Base-by-base conservation (phyloP, 1,140 invertebrate genomes). In the Hesperophylax magnus region DNA sequence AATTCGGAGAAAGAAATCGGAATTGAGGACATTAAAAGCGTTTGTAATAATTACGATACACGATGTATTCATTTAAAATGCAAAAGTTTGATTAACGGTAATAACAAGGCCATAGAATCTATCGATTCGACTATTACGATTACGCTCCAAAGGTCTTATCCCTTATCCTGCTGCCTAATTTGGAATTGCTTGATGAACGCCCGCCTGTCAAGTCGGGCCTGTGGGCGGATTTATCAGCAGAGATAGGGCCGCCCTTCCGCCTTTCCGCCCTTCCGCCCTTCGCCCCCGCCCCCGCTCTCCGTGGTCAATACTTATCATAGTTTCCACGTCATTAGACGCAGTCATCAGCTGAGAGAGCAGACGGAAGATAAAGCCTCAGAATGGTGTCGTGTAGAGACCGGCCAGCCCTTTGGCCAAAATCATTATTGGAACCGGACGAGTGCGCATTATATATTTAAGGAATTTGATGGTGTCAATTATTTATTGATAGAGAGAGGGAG, bases 301-400 rank as follows among this genome's bases (percentile, higher is more conserved):
- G 20, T 58, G 67, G 20, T 76, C 79, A 67, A 61, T 77, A 83
- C 82, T 81, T 83, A 83, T 83, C 82, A 78, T 75, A 78, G 79
- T 78, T 83, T 83, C 82, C 82, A 74, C 82, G 47, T 83, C 82
- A 83, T 83, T 83, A 83, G 79, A 79, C 58, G 60, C 79, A 60
- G 75, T 63, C 75, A 83, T 83, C 81, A 78, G 81, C 74, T 71
- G 27, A 20, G 54, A 27, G 71, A 20, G 39, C n/a, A 47, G 34
- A n/a, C 52, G 5, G 22, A 24, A 56, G 54, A 58, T 58, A 75
- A 75, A 75, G 71, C 18, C 53, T 58, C 24, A 24, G 71, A 58
- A 75, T 34, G 53, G 18, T 17, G 71, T 56, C 63, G 27, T 34
- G 63, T 17, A 31, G 14, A 65, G 27, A 2, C 22, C 27, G 24